Evolutionary conservation across 2,888 invertebrate species (phyloP), one percentile per base, ranked within the genome.

Genomic region (Chrysolina oricalcia): DNA sequence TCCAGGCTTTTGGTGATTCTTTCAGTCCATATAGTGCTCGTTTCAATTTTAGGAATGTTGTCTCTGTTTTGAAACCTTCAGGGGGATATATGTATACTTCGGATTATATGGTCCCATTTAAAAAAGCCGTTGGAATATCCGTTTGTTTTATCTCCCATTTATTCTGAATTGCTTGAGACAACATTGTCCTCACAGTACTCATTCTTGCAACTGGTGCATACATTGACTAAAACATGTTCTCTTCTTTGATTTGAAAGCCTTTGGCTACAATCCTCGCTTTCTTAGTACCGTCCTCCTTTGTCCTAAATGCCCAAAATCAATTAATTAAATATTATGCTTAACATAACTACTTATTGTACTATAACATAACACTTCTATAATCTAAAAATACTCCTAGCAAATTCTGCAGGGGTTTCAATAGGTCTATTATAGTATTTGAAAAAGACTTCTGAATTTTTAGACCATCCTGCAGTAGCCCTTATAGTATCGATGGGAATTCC

Each of bases 41-140:
- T 62, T 77, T 77, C 66, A 77, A 40, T 62, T 71, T 78, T 46
- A 77, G 59, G 6, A 56, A 27, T 48, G 21, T 5, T 64, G 63
- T 17, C 19, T 73, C 75, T 3, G 64, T 70, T 17, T 67, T 72
- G 15, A 76, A 11, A 64, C 78, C 78, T 56, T 56, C 21, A 65
- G 75, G 78, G 21, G 65, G 9, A 71, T 71, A 53, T 35, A 78
- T 77, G 56, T 77, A 78, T 35, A 71, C 53, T 67, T 80, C 77
- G 40, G n/a, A 72, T 40, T 81, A 67, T 43, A 81, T 41, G 8
- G 53, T 59, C 6, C 80, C 80, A 75, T 82, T 82, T 40, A 80
- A 72, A 72, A 82, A 80, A n/a, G 81, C 81, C 68, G 76, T 53
- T 10, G 76, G 78, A 23, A 77, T 77, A 53, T 76, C 72, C n/a